Percentiles rank a stretch among this genome's conserved stretches.
phyloP scores from a whole-genome alignment of 2,888 invertebrate species.

The Anarsia innoxiella region DNA sequence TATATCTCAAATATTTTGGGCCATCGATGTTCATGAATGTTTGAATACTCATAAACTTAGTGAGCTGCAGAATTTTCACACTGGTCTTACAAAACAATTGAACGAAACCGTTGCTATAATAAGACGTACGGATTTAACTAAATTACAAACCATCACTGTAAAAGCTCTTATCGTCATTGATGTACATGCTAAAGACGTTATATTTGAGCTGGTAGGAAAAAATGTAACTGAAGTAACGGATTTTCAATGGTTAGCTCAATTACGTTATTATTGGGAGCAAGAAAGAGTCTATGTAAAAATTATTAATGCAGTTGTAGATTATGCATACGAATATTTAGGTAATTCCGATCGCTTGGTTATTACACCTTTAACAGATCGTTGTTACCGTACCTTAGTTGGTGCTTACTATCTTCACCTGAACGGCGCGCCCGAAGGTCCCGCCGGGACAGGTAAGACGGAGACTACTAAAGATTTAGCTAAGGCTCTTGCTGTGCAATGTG shows the following conservation, averaged over 20 bases:
- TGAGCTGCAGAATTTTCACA: slow-evolving; percentile 74
- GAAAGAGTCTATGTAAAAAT: slow-evolving; percentile 81
- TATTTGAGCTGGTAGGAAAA: slow-evolving; percentile 78
- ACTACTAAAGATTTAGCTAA: slow-evolving; percentile 95
- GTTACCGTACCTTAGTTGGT: slow-evolving; percentile 88
- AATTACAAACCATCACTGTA: slow-evolving; percentile 83
- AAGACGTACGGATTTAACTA: slow-evolving; percentile 79
- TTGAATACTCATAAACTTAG: slow-evolving; percentile 74
- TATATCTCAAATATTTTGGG: slow-evolving; percentile 89
- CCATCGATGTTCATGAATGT: slow-evolving; percentile 82
- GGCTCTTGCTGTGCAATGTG: slow-evolving; percentile 92
- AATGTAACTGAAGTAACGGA: slow-evolving; percentile 82
- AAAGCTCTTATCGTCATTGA: slow-evolving; percentile 90
- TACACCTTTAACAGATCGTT: slow-evolving; percentile 84
- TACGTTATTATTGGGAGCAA: slow-evolving; percentile 87
- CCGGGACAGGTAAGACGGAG: slow-evolving; percentile 93
- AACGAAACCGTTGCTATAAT: slow-evolving; percentile 84
- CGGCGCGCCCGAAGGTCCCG: slow-evolving; percentile 90
- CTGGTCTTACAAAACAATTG: slow-evolving; percentile 76
- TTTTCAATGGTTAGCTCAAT: slow-evolving; percentile 89
- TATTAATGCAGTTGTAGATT: slow-evolving; percentile 85
- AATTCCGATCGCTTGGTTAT: slow-evolving; percentile 85
- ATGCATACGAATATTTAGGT: slow-evolving; percentile 90
- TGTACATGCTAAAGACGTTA: slow-evolving; percentile 90
- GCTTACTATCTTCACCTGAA: slow-evolving; percentile 89